These are phyloP conservation scores for Drosophila nigrodunni DNA, from an alignment of 1,140 invertebrate species.

Conservation along the genomic window DNA sequence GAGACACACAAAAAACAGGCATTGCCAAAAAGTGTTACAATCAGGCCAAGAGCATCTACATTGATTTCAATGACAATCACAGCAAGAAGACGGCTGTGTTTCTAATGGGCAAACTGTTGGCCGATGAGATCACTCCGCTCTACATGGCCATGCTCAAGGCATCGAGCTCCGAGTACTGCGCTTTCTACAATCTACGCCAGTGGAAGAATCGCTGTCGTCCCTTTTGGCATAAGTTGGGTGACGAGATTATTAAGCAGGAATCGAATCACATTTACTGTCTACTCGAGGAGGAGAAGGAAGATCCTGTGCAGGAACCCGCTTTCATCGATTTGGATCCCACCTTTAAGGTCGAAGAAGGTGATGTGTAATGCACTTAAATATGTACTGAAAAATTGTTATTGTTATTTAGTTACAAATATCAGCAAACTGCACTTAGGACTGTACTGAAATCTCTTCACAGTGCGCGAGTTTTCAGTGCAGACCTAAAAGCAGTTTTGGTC, in stretches of 20 bases:
- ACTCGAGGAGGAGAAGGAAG: conserved; percentile 64
- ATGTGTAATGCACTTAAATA: conserved; percentile 6
- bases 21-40: conserved; percentile 72
- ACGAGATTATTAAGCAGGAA: conserved; percentile 65
- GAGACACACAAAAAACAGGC: conserved; percentile 47
- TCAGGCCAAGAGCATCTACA: conserved; percentile 71
- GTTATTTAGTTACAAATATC: neutral
- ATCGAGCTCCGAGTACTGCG: conserved; percentile 56
- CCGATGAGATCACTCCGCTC: conserved; percentile 71
- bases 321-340: conserved; percentile 38
- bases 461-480: conserved; percentile 20
- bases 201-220: conserved; percentile 78
- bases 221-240: conserved; percentile 64
- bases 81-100: conserved; percentile 70
- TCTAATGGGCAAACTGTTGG: conserved; percentile 71
- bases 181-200: conserved; percentile 73
- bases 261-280: conserved; percentile 67
- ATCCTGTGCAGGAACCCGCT: conserved; percentile 26
- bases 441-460: conserved; percentile 1
- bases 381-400: conserved; percentile 26
- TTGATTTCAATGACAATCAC: conserved; percentile 69
- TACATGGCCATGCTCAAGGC: conserved; percentile 80
- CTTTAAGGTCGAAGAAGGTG: conserved; percentile 59
- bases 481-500: conserved; percentile 2
- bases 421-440: neutral